phyloP scores from a whole-genome alignment of 1,140 invertebrate genomes.

The Arctopsyche grandis region DNA sequence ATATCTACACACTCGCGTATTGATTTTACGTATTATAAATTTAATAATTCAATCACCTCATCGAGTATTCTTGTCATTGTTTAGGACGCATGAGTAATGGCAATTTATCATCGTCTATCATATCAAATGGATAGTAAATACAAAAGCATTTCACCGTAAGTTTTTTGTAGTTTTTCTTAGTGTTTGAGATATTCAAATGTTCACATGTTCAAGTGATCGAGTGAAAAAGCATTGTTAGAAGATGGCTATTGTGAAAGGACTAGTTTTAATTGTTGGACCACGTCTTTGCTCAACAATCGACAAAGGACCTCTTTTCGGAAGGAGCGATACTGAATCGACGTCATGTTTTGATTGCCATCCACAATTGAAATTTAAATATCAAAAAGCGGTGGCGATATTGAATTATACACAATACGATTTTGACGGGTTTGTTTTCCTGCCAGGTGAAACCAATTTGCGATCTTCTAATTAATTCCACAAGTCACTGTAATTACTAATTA shows the following conservation, averaged over 20 bases:
- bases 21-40: no score
- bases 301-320: slow-evolving; percentile 28
- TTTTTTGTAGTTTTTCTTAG: background rate
- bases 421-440: background rate
- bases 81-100: no score
- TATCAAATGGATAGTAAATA: no score
- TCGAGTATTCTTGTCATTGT: no score
- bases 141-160: no score
- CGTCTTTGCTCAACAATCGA: slow-evolving; percentile 28
- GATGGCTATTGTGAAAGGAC: slow-evolving; percentile 34
- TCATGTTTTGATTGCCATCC: slow-evolving; percentile 54
- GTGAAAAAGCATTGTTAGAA: background rate
- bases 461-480: no score
- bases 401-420: background rate
- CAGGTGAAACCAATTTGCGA: background rate
- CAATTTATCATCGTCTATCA: no score
- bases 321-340: slow-evolving; percentile 30
- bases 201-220: no score
- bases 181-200: background rate
- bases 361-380: slow-evolving; percentile 55
- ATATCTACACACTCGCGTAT: no score
- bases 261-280: slow-evolving; percentile 53
- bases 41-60: no score
- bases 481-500: no score
- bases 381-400: slow-evolving; percentile 19